Base-by-base conservation (phyloP, 2,113 vertebrate species). In the Rostratula benghalensis region DNA sequence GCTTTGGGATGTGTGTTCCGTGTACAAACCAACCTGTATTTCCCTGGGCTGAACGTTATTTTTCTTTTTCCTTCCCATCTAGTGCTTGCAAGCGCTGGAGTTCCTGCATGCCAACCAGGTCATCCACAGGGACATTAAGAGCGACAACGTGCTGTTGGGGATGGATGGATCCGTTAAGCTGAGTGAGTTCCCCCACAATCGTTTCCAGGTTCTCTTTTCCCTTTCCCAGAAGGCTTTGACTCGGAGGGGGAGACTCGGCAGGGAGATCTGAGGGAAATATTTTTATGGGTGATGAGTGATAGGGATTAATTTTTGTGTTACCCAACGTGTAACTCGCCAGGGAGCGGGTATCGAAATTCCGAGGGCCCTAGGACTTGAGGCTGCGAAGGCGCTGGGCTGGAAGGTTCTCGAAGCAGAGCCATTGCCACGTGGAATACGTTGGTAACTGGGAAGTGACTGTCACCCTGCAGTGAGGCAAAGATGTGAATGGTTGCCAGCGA, bases 161-260 rank as follows among this genome's bases (percentile, higher is more conserved):
- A 99, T 99, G 99, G 99, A 99, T 83, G 99, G 99, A 93, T 99
- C 99, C 3, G 99, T 99, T 93, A 99, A 99, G 97, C 98, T 99
- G 35, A 99, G 99, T 99, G 97, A 98, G 99, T 99, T 92, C 67
- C 68, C 68, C 43, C 61, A 9, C 28, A 31, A 13, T 51, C 87
- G 30, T 60, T 94, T 61, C 28, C 61, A 59, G 43, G 13, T 54
- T 74, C 82, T 93, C 9, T 33, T 84, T 78, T n/a, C 69, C 39
- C 53, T 92, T 90, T 63, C 31, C 30, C 13, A 54, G n/a, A 45
- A 65, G 24, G 9, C 22, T 83, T 88, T 57, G 27, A 16, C 21
- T 70, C 0, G 0, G 5, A 39, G 61, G 5, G 15, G 43, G 43
- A 68, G 50, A 89, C 43, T 8, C 73, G 23, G 20, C 69, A 65